Base-by-base conservation (phyloP, 35 echinoderm and acorn worm species). In the Nesometra sesokonis region DNA sequence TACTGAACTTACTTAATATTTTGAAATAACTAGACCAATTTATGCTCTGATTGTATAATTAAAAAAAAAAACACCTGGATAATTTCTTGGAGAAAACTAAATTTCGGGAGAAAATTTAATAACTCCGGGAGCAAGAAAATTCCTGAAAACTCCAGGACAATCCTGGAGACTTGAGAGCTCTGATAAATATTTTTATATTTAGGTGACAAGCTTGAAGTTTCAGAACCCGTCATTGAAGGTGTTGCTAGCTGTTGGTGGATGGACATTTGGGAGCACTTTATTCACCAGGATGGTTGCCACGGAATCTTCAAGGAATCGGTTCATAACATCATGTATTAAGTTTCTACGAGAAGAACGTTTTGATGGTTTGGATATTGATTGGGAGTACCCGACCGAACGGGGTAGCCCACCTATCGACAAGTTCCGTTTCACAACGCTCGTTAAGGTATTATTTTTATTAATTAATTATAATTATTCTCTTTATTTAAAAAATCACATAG, bases 231-330 rank as follows among this genome's bases (percentile, higher is more conserved):
- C 11, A 17, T 35, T 91, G 35, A 85, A 85, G 21, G 77, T 57
- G 30, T 78, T 91, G 4, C 32, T 91, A 5, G 89, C 89, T 0
- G 82, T 91, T 15, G 89, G 89, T 3, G 89, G 89, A 8, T 91
- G 89, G 89, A 86, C 33, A 15, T 84, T 86, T 85, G 89, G 84
- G 19, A 46, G 77, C 9, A n/a, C 30, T 0, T 31, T 27, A 19
- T 91, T 91, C 78, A 91, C 84, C 11, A 3, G 32, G 32, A 82
- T 91, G 84, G 89, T 86, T 4, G 82, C 76, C 0, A 81, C 84
- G 2, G 8, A 38, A 17, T n/a, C 27, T 2, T 32, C 34, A 5
- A 11, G 89, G 19, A 17, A 79, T 29, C 30, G 0, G 3, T 91
- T 91, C 78, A 91, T 86, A 30, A n/a, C 57, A 5, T 27, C 34